Evolutionary conservation across 2,797 vertebrate species (phyloP), one percentile per base, ranked within the genome.

Genomic region (Etheostoma perlongum): DNA sequence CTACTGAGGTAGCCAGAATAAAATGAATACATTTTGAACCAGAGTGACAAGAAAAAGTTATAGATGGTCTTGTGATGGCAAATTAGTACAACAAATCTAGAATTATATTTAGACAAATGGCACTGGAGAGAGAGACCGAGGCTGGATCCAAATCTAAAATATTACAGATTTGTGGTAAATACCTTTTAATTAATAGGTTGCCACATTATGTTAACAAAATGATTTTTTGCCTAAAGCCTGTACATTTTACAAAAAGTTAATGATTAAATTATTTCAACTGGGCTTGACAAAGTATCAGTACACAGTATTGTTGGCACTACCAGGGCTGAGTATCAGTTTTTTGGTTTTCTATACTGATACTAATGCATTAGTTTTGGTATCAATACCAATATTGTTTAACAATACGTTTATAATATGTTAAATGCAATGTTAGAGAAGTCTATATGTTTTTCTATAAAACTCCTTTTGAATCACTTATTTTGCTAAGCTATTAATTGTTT

Each of bases 81-180:
- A 65, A 71, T 76, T 19, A 60, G 49, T 44, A n/a, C 44, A 75
- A 63, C 48, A 84, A 74, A 76, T 65, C 57, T 82, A 74, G 53
- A 0, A 3, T 47, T 65, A 58, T 66, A 51, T 68, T 58, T 21
- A 47, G 67, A 55, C 5, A 54, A 61, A 70, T 67, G 55, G 54
- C 30, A 46, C 16, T 0, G 5, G 10, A 15, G 15, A 51, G 36
- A 40, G 11, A 54, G 54, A 67, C 15, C 15, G 8, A 40, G 36
- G 62, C 61, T 51, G 61, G 49, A 66, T 25, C n/a, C 16, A 48
- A 19, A 66, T 14, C 25, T 42, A 44, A 67, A 12, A 69, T 48
- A 53, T 19, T 25, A 63, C 10, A 66, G 51, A 44, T 74, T 66
- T 78, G 47, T 44, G 62, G 52, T 52, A 27, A 70, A 76, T 63